Evolutionary conservation across 1,140 invertebrate genomes (phyloP).

Genomic region (Diuraphis noxia): DNA sequence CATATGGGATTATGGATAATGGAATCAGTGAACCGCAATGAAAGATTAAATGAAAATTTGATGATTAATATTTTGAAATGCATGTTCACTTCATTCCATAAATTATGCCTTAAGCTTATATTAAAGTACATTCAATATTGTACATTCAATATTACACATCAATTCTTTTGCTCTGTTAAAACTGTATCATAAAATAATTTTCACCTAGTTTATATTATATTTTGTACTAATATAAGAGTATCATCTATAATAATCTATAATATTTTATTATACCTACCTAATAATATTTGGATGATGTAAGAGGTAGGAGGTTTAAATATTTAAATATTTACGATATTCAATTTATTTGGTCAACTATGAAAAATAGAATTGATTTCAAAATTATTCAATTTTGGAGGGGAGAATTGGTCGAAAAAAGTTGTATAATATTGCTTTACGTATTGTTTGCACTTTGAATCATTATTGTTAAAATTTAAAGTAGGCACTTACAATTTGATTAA

Average conservation of each 20-base stretch:
- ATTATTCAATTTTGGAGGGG: neutral
- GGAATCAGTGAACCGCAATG: neutral
- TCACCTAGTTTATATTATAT: too few relatives aligned
- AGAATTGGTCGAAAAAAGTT: neutral
- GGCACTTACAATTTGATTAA: neutral
- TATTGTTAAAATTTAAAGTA: neutral
- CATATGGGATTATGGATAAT: neutral
- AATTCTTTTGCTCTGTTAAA: neutral
- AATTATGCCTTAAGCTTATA: neutral
- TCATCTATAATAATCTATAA: too few relatives aligned
- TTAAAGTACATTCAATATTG: neutral
- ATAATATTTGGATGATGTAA: too few relatives aligned
- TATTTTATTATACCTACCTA: too few relatives aligned
- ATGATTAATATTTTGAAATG: neutral
- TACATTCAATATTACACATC: neutral
- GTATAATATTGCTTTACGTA: neutral
- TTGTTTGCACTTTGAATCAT: neutral
- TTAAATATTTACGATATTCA: neutral
- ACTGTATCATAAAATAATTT: neutral
- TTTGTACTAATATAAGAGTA: too few relatives aligned
- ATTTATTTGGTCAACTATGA: neutral
- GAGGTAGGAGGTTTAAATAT: neutral
- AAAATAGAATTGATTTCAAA: neutral
- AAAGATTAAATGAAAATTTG: slow-evolving; percentile 8
- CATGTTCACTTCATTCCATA: neutral